Percentiles rank a stretch among this genome's conserved stretches.
phyloP scores from a whole-genome alignment of 2,113 vertebrate species.

The Megalops atlanticus region DNA sequence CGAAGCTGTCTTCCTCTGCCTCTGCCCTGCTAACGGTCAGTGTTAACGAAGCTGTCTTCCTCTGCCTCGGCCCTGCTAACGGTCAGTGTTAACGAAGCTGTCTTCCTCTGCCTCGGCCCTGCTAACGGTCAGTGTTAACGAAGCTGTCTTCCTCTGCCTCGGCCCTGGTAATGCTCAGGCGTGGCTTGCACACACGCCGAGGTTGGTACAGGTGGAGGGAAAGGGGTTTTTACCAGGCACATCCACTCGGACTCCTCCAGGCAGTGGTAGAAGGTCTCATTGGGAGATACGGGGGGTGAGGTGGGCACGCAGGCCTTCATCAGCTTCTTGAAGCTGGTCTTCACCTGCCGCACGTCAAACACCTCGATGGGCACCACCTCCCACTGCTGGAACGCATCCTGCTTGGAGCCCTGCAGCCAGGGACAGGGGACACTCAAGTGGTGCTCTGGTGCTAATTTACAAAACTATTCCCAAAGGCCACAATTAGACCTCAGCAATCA shows the following conservation, averaged over 20 bases:
- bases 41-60: too few species aligned
- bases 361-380: conserved; percentile 94
- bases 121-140: not conserved
- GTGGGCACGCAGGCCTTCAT: conserved; percentile 93
- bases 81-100: not conserved
- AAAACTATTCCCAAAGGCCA: too few species aligned
- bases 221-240: conserved; percentile 75
- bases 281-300: conserved; percentile 44
- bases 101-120: too few species aligned
- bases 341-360: conserved; percentile 90
- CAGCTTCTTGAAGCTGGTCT: conserved; percentile 97
- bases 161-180: too few species aligned
- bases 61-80: too few species aligned
- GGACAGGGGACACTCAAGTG: not conserved
- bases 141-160: not conserved
- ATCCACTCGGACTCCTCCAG: conserved; percentile 97
- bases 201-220: not conserved
- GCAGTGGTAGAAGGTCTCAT: conserved; percentile 77
- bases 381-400: conserved; percentile 93
- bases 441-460: too few species aligned
- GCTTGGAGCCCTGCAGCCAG: conserved; percentile 81
- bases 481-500: too few species aligned
- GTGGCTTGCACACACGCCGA: not conserved
- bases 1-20: not conserved
- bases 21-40: too few species aligned